Evolutionary conservation across 2,113 vertebrate species (phyloP), one percentile per base, ranked within the genome.

Genomic region (Limnothrissa miodon): DNA sequence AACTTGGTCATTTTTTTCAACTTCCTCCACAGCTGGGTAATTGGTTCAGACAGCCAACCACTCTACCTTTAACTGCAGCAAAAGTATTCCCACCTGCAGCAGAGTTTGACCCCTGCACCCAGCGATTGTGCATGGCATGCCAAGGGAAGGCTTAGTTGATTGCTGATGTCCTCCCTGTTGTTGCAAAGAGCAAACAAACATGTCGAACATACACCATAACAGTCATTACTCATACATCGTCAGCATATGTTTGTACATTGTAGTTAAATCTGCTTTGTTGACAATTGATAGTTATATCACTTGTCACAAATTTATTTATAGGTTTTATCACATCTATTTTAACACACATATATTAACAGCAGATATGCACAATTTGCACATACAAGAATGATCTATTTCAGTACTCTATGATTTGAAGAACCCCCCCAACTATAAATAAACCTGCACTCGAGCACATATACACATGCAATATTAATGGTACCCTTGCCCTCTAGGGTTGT

Each of bases 61-160:
- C 29, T 36, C 66, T 74, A 74, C 66, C 66, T 74, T 33, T 51
- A 44, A 13, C 36, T 82, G 25, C 44, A 82, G 6, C 85, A 82
- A 81, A 82, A 88, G 85, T 85, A 85, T 88, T 87, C 90, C 83
- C 84, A 89, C 74, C 46, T 90, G 91, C 86, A 86, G 84, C 86
- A 88, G 87, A 91, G 88, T 88, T 2, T 88, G 89, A 92, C 90
- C 89, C 86, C 39, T 44, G 53, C 79, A 21, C 48, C 66, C 85
- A 78, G 23, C 91, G 81, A 89, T 83, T 39, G 39, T 83, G 78
- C 53, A 56, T 82, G 85, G n/a, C n/a, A n/a, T 83, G 83, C 78
- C 39, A 36, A 70, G 23, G 82, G 85, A 82, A 80, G 33, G 66
- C 66, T 74, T 33, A 15, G 66, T 36, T 74, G 66, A 74, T 33